A percentile compares a stretch with the other conserved stretches of the same genome.
Conservation (phyloP, 2,888 invertebrate species). For the Thymelicus acteon region DNA sequence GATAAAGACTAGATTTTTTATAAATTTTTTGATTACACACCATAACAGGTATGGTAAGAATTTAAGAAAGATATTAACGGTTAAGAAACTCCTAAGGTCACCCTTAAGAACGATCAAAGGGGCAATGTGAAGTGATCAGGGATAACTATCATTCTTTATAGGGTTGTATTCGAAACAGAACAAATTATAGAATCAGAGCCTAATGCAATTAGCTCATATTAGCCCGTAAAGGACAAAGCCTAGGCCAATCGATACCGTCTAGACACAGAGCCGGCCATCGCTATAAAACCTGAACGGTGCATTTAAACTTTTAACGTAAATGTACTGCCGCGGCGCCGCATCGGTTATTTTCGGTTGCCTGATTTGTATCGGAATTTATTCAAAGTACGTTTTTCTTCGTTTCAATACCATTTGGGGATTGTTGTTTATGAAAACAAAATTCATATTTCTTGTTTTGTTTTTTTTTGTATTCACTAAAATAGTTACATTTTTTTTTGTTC, state of each 20-base stretch:
- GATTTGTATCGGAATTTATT: conserved; percentile 23
- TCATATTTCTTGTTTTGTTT: too few relatives aligned
- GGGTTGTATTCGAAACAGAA: background rate
- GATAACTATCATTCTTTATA: background rate
- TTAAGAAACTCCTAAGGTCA: background rate
- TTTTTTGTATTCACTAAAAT: too few relatives aligned
- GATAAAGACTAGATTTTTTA: too few relatives aligned
- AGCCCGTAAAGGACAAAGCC: conserved; percentile 54
- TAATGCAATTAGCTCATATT: conserved; percentile 58
- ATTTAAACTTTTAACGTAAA: conserved; percentile 47
- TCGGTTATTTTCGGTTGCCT: conserved; percentile 41
- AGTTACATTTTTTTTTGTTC: too few relatives aligned
- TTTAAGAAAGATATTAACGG: too few relatives aligned
- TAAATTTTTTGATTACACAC: too few relatives aligned
- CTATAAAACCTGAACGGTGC: conserved; percentile 51
- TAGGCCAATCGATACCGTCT: conserved; percentile 77
- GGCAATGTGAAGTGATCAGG: background rate
- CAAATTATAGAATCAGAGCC: conserved; percentile 9
- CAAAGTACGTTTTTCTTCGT: conserved; percentile 6
- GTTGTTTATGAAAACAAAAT: too few relatives aligned
- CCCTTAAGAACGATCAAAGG: background rate
- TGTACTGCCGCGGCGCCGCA: conserved; percentile 16
- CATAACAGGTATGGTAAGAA: too few relatives aligned
- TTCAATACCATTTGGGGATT: background rate
- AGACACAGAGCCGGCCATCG: conserved; percentile 62